Base-by-base conservation (phyloP, 2,113 vertebrate genomes). In the Phyllostomus hastatus region DNA sequence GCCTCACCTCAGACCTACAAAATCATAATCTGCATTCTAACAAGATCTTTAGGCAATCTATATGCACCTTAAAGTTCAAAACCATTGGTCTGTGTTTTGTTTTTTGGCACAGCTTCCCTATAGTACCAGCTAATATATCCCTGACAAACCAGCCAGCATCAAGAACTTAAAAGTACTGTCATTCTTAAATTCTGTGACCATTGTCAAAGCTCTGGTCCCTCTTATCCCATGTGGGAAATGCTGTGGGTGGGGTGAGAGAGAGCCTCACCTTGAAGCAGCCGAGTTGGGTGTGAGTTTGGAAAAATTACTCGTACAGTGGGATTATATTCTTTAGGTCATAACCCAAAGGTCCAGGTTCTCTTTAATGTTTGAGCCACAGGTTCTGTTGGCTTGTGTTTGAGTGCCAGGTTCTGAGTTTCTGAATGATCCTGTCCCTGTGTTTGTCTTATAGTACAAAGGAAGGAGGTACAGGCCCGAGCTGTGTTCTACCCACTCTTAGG, bases 401-500 rank as follows among this genome's bases (percentile, higher is more conserved):
- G 7, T 79, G 67, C 72, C 61, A 59, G 78, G 10, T 80, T 93
- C 91, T 91, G 78, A 67, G 57, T 93, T 91, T 86, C 88, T 94
- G 64, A 97, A 82, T 86, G 69, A 75, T 91, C 67, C 69, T 90
- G 33, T 97, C 61, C 59, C 67, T 91, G 1, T 97, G 90, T 97
- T 96, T 98, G 35, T 97, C 94, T 98, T 97, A n/a, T 98, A 99
- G 99, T 98, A 80, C 99, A 99, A 97, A 99, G 98, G 97, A 99
- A 99, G 96, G 99, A 99, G 91, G 99, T 99, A 94, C 99, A 99
- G 97, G 99, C 99, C 89, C 98, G 99, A 97, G 99, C 99, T 0
- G 99, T 99, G 84, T 99, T 99, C 98, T 99, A 99, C 97, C 99
- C 99, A 11, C 98, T 99, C 80, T 99, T 99, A 95, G 99, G 99